Percentiles rank a stretch among this genome's conserved stretches.
These are phyloP conservation scores for Premnoplex brunnescens DNA, from an alignment of 2,797 vertebrate genomes.

Conservation along the genomic window DNA sequence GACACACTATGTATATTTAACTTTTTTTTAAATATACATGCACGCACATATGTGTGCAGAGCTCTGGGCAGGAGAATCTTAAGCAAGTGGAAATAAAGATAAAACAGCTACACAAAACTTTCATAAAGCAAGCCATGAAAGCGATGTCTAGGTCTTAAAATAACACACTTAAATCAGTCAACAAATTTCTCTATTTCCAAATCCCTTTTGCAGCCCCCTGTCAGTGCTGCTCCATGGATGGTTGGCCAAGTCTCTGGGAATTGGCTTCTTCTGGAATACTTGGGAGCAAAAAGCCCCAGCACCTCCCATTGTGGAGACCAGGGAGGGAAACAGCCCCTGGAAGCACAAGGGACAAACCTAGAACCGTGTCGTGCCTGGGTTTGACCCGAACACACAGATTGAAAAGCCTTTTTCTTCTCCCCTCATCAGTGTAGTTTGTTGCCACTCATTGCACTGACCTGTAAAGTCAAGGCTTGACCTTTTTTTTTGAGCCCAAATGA, in stretches of 20 bases:
- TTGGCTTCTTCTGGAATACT: background rate
- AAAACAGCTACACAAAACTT: background rate
- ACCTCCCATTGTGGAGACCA: background rate
- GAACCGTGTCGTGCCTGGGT: background rate
- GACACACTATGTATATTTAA: background rate
- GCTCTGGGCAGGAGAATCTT: background rate
- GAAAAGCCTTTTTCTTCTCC: background rate
- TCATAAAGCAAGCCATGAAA: background rate
- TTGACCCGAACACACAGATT: background rate
- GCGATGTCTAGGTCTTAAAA: background rate
- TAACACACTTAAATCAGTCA: rapidly evolving
- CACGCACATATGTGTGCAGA: rapidly evolving
- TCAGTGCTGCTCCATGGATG: background rate
- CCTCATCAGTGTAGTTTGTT: background rate
- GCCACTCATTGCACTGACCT: constrained; percentile 38
- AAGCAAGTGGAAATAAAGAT: background rate
- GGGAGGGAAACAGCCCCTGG: background rate
- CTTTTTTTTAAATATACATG: background rate
- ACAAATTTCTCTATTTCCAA: background rate
- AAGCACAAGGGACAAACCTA: background rate
- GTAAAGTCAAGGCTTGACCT: constrained; percentile 53
- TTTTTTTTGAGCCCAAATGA: constrained; percentile 45
- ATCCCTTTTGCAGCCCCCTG: background rate
- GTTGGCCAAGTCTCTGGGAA: rapidly evolving
- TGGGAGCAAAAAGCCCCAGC: rapidly evolving